A percentile compares a stretch with the other conserved stretches of the same genome.
Evolutionary conservation across 2,113 vertebrate genomes (phyloP).

Genomic region (Ascaphus truei): DNA sequence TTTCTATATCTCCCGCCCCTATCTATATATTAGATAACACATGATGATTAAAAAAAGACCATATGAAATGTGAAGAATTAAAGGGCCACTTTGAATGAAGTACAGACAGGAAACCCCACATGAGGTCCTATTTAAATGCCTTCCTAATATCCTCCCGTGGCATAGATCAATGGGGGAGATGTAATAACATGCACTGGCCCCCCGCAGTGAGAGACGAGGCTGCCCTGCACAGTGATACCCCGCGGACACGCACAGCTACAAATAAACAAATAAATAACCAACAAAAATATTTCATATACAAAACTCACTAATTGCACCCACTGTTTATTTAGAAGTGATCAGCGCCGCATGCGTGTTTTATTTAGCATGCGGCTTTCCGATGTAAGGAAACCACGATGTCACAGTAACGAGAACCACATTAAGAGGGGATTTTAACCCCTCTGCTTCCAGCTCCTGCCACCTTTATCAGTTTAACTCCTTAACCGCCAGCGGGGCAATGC

Average conservation of each 20-base stretch:
- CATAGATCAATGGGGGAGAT: background rate
- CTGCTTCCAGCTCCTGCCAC: too few relatives aligned
- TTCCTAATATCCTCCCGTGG: background rate
- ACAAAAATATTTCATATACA: background rate
- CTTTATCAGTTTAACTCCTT: too few relatives aligned
- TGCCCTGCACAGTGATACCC: background rate
- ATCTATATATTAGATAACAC: background rate
- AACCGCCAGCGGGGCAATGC: too few relatives aligned
- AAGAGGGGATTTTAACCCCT: too few relatives aligned
- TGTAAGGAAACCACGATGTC: slow-evolving; percentile 6
- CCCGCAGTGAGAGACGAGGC: too few relatives aligned
- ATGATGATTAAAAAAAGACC: background rate
- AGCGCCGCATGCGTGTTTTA: slow-evolving; percentile 6
- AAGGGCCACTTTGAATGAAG: background rate
- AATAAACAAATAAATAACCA: slow-evolving; percentile 6
- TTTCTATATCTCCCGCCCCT: background rate
- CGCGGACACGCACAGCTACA: background rate
- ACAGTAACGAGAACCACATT: background rate
- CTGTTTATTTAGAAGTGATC: slow-evolving; percentile 33
- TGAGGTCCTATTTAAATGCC: background rate
- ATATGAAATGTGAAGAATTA: background rate
- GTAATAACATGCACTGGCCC: background rate
- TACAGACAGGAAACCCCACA: background rate
- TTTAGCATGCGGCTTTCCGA: slow-evolving; percentile 24
- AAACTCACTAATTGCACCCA: slow-evolving; percentile 9